A percentile compares a stretch with the other conserved stretches of the same genome.
These are phyloP conservation scores for Rhagoletis zephyria DNA, from an alignment of 1,140 invertebrate species.

Conservation along the genomic window DNA sequence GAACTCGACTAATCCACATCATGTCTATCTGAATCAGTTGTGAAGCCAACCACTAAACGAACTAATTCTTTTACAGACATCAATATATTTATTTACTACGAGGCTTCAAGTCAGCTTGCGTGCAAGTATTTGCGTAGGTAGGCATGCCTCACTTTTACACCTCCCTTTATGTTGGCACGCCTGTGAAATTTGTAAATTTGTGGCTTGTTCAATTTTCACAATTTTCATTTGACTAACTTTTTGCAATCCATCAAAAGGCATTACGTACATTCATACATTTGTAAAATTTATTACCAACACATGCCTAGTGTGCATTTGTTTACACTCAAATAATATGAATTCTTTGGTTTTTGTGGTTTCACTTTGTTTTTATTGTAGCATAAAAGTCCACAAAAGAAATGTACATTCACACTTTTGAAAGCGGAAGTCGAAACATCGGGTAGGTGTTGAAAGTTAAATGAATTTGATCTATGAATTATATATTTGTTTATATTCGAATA, in stretches of 20 bases:
- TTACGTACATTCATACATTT: background rate
- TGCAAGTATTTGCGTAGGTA: no score
- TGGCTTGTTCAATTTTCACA: slow-evolving; percentile 47
- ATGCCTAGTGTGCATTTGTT: background rate
- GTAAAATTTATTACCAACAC: slow-evolving; percentile 25
- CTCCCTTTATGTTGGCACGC: background rate
- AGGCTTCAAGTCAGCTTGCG: no score
- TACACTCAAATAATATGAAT: slow-evolving; percentile 33
- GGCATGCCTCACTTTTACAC: slow-evolving; percentile 29
- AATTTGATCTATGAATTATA: slow-evolving; percentile 13
- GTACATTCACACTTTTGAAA: background rate
- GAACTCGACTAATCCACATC: no score
- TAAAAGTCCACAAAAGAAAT: background rate
- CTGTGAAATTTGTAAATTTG: slow-evolving; percentile 39
- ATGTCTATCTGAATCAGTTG: no score
- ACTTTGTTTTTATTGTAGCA: background rate
- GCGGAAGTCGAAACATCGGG: slow-evolving; percentile 19
- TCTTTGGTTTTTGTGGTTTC: slow-evolving; percentile 35
- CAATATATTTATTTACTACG: no score
- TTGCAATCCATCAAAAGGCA: slow-evolving; percentile 43
- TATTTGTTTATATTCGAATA: background rate
- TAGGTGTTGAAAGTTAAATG: slow-evolving; percentile 33
- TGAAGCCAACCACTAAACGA: no score
- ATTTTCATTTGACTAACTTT: slow-evolving; percentile 44
- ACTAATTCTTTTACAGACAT: no score